A percentile compares a stretch with the other conserved stretches of the same genome.
phyloP scores from a whole-genome alignment of 2,113 vertebrate species.

The Collichthys lucidus region DNA sequence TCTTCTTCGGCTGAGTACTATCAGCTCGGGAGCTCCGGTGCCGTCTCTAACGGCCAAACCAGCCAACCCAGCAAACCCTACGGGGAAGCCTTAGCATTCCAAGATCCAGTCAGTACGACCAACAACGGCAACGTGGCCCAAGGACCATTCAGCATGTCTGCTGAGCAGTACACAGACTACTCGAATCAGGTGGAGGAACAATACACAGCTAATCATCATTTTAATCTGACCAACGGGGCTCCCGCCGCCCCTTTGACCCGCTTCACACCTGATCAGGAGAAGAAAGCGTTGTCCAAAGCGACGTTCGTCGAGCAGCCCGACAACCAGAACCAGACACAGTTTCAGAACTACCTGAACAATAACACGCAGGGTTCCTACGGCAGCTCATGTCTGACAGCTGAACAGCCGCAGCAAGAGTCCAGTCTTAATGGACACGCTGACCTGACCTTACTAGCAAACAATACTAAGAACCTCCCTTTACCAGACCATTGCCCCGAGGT shows the following conservation, averaged over 20 bases:
- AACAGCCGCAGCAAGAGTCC: constrained; percentile 87
- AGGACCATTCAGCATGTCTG: constrained; percentile 89
- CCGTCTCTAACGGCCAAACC: constrained; percentile 77
- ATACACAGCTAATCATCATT: constrained; percentile 86
- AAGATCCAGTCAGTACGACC: constrained; percentile 87
- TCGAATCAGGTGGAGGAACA: constrained; percentile 74
- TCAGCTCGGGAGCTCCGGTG: constrained; percentile 90
- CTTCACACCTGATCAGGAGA: constrained; percentile 89
- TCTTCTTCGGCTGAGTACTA: constrained; percentile 92
- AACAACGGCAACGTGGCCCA: constrained; percentile 86
- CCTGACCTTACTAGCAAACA: constrained; percentile 89
- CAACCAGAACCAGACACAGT: constrained; percentile 88
- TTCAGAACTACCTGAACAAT: constrained; percentile 95
- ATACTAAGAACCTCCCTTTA: constrained; percentile 91
- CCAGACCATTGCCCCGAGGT: constrained; percentile 89
- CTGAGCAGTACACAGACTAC: constrained; percentile 88
- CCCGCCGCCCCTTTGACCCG: constrained; percentile 83
- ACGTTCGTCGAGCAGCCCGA: constrained; percentile 87
- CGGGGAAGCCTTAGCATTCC: constrained; percentile 82
- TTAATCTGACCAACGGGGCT: constrained; percentile 82
- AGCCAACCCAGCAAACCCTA: constrained; percentile 86
- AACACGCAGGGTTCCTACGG: constrained; percentile 89
- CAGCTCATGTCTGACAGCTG: constrained; percentile 82
- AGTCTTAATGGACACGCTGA: constrained; percentile 86
- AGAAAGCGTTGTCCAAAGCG: constrained; percentile 82